Conservation (phyloP, 2,888 invertebrate genomes). For the Unio pictorum region DNA sequence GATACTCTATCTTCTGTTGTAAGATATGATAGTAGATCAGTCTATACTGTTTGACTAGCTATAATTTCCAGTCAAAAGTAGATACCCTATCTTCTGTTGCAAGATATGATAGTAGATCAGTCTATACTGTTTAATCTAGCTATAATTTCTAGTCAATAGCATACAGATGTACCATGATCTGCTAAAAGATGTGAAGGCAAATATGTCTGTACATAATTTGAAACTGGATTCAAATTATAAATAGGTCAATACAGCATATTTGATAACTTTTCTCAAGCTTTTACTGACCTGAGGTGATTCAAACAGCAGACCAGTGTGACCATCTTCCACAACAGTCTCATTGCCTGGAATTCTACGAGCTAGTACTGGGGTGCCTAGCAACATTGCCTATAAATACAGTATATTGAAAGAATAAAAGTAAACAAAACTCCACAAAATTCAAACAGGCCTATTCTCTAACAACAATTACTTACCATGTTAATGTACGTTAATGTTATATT, state of each 20-base stretch:
- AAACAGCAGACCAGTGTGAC: slow-evolving; percentile 50
- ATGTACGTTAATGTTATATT: neutral
- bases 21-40: neutral
- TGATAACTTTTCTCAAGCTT: neutral
- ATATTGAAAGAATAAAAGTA: neutral
- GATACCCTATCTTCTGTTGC: too few relatives aligned
- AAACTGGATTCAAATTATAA: too few relatives aligned
- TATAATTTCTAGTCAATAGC: too few relatives aligned
- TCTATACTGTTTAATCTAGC: too few relatives aligned
- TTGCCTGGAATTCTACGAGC: slow-evolving; percentile 61
- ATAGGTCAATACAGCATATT: too few relatives aligned
- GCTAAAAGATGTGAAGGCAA: neutral
- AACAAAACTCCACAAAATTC: neutral
- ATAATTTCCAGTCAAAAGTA: too few relatives aligned
- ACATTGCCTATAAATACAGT: slow-evolving; percentile 56
- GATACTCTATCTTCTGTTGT: too few relatives aligned
- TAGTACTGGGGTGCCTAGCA: slow-evolving; percentile 58
- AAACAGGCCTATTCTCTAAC: neutral
- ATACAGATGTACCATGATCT: too few relatives aligned
- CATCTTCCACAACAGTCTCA: slow-evolving; percentile 44
- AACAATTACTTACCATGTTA: neutral
- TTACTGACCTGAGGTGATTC: slow-evolving; percentile 39
- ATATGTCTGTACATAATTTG: neutral
- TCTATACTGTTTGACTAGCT: too few relatives aligned
- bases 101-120: too few relatives aligned